These are phyloP conservation scores for Folsomia candida DNA, from an alignment of 2,888 invertebrate genomes.

Conservation along the genomic window DNA sequence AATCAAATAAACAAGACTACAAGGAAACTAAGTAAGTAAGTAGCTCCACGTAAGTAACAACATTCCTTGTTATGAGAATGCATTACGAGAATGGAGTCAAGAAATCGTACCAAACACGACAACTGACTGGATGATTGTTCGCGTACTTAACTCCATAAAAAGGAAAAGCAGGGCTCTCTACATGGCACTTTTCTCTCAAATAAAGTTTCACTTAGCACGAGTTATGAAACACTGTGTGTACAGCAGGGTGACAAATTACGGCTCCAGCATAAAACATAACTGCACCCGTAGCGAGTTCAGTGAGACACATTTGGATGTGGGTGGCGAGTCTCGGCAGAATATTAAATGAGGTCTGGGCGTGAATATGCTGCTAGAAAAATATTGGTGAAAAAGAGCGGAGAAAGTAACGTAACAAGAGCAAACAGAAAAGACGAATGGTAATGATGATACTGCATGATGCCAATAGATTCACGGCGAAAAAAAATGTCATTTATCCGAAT, in stretches of 20 bases:
- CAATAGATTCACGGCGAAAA: constrained; percentile 7
- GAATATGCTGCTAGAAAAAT: too few relatives aligned
- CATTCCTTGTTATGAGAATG: too few relatives aligned
- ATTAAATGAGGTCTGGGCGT: background rate
- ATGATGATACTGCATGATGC: constrained; percentile 9
- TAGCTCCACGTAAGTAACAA: too few relatives aligned
- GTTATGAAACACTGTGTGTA: background rate
- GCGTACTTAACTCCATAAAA: background rate
- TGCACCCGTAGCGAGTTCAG: background rate
- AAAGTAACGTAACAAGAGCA: background rate
- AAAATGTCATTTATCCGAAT: background rate
- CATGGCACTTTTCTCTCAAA: background rate
- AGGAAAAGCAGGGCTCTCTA: background rate
- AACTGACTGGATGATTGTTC: background rate
- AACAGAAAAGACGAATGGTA: background rate
- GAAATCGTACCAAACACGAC: background rate
- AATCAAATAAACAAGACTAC: background rate
- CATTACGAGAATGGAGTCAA: background rate
- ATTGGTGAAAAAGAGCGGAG: constrained; percentile 1
- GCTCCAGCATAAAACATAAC: background rate
- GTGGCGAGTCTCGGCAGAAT: background rate
- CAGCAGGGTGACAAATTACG: background rate
- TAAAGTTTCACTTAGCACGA: background rate
- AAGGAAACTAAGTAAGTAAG: background rate
- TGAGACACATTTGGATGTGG: background rate